A percentile compares a stretch with the other conserved stretches of the same genome.
Evolutionary conservation across 64 coral and sea anemone species (phyloP).

Genomic region (Porites australiensis): DNA sequence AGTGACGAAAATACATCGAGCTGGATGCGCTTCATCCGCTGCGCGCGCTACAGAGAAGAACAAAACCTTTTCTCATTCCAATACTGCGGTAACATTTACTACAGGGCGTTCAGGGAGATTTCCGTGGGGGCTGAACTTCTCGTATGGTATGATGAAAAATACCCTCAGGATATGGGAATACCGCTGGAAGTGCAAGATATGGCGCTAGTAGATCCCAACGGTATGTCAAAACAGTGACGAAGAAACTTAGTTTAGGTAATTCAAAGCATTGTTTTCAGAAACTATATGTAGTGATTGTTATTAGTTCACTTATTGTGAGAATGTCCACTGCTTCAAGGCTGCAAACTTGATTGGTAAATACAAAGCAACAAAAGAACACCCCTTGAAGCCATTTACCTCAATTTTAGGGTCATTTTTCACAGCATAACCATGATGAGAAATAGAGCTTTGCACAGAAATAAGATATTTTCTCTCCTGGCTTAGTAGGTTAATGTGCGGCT

Average conservation of each 20-base stretch:
- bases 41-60: constrained; percentile 74
- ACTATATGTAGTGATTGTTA: background rate
- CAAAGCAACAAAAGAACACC: too few species aligned
- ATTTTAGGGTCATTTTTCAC: too few species aligned
- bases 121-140: constrained; percentile 67
- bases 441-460: too few species aligned
- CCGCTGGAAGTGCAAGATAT: constrained; percentile 81
- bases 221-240: constrained; percentile 65
- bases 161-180: constrained; percentile 85
- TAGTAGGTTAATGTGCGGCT: too few species aligned
- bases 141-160: constrained; percentile 90
- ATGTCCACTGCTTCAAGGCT: too few species aligned
- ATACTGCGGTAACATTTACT: constrained; percentile 88
- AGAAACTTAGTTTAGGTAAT: constrained; percentile 58
- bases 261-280: constrained; percentile 20
- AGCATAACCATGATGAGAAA: too few species aligned
- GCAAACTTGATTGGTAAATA: too few species aligned
- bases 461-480: too few species aligned
- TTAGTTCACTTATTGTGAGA: too few species aligned
- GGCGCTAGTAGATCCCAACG: constrained; percentile 74
- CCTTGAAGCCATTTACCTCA: too few species aligned
- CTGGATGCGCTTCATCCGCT: constrained; percentile 92
- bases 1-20: constrained; percentile 87
- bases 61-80: constrained; percentile 84
- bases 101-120: constrained; percentile 79